These are phyloP conservation scores for Rhizoglyphus robini DNA, from an alignment of 1,140 invertebrate genomes.

Conservation along the genomic window DNA sequence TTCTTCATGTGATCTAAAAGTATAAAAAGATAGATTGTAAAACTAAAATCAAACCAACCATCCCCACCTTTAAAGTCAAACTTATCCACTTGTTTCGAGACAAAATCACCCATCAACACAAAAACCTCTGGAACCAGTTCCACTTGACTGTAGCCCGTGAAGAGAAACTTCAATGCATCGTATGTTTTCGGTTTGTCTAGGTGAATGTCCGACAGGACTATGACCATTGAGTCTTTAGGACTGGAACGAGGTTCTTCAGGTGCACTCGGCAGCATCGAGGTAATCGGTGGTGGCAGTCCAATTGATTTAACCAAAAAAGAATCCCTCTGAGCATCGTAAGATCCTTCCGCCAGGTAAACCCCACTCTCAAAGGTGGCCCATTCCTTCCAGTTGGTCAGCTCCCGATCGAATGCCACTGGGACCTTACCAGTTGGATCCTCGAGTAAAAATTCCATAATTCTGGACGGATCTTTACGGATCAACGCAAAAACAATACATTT, in stretches of 20 bases:
- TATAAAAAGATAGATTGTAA: neutral
- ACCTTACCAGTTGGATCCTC: conserved; percentile 17
- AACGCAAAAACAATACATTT: conserved; percentile 21
- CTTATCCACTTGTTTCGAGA: neutral
- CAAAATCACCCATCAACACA: conserved; percentile 20
- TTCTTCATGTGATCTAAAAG: conserved; percentile 20
- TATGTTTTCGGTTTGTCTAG: conserved; percentile 14
- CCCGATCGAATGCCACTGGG: neutral
- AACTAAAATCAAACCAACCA: neutral
- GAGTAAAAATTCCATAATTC: conserved; percentile 14
- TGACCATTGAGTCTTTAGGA: conserved; percentile 6
- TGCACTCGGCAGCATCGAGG: neutral
- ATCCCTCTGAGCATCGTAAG: conserved; percentile 5
- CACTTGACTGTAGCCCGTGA: conserved; percentile 17
- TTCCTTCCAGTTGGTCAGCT: neutral
- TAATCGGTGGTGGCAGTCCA: conserved; percentile 6
- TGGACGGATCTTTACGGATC: conserved; percentile 2
- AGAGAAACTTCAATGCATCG: conserved; percentile 16
- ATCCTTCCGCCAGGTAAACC: conserved; percentile 19
- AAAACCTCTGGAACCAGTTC: conserved; percentile 15
- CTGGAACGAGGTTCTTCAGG: neutral
- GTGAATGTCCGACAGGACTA: conserved; percentile 19
- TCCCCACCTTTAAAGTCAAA: conserved; percentile 6
- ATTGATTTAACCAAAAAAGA: conserved; percentile 12
- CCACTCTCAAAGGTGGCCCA: conserved; percentile 2